These are phyloP conservation scores for Tetanocera ferruginea DNA, from an alignment of 2,888 invertebrate genomes.

Conservation along the genomic window DNA sequence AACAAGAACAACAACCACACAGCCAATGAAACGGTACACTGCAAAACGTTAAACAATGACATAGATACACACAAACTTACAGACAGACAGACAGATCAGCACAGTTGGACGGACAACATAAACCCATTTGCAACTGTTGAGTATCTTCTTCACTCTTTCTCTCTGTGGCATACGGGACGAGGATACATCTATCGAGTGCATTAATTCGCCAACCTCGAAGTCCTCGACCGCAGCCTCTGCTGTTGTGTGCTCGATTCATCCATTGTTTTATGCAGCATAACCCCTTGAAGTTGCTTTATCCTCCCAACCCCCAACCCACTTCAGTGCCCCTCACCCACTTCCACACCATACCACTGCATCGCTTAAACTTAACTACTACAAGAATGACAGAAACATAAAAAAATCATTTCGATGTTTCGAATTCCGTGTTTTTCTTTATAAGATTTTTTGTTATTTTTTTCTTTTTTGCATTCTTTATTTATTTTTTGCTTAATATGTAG, in stretches of 20 bases:
- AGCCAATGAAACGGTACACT: neutral
- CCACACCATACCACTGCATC: neutral
- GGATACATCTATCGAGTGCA: neutral
- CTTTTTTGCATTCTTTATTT: neutral
- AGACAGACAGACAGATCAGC: too few species aligned
- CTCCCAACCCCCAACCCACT: neutral
- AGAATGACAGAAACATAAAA: slow-evolving; percentile 22
- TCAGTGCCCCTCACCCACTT: too few species aligned
- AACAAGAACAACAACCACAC: neutral
- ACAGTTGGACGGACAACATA: too few species aligned
- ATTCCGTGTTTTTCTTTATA: neutral
- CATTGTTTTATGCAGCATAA: neutral
- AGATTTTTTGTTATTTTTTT: neutral
- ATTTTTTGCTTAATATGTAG: neutral
- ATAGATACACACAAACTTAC: neutral
- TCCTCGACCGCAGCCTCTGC: slow-evolving; percentile 5
- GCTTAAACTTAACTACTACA: neutral
- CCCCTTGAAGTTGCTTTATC: neutral
- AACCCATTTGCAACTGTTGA: neutral
- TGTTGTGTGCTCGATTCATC: neutral
- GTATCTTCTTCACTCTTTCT: neutral
- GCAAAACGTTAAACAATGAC: slow-evolving; percentile 4
- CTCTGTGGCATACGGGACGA: neutral
- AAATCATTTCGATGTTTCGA: slow-evolving; percentile 20
- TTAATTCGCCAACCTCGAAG: slow-evolving; percentile 5